Base-by-base conservation (phyloP, 2,888 invertebrate species). In the Apotomis turbidana region DNA sequence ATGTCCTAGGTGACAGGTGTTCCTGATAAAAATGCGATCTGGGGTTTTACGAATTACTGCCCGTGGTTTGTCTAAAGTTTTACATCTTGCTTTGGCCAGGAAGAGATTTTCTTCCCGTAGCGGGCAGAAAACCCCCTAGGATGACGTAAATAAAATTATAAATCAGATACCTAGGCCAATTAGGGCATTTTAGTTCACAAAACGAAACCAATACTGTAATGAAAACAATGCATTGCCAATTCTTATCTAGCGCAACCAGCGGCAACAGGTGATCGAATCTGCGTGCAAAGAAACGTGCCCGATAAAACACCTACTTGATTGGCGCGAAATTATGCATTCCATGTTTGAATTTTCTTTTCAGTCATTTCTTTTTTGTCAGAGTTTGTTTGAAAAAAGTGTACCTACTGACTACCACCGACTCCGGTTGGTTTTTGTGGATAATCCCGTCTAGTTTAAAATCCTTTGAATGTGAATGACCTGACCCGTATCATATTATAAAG, bases 191-290 rank as follows among this genome's bases (percentile, higher is more conserved):
- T 54, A 41, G 44, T 15, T 62, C n/a, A 52, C 55, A 52, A 15
- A 52, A 63, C 15, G n/a, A 63, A 52, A 71, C 54, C 66, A 59
- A 36, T 27, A 44, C 46, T 41, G 51, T n/a, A 41, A 54, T 52
- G 57, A 74, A 54, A 70, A 74, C 70, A 68, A 68, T 74, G 74
- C 74, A 36, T 68, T 71, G 68, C 68, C 66, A 74, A 70, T 74
- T 64, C 68, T 74, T 74, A 74, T 74, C 70, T 49, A 54, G 55
- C 59, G 15, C 63, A 36, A 71, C 68, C 64, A 60, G 70, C 68
- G 74, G 59, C 52, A 36, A 57, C 74, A 74, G 71, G 68, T 71
- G 70, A 46, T n/a, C 64, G 60, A 71, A 66, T 0, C 60, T 58
- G 67, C 67, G 69, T 70, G 69, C 54, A 62, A 57, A 59, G 74